phyloP scores from a whole-genome alignment of 2,888 invertebrate species.

The Calliscelio sp. region DNA sequence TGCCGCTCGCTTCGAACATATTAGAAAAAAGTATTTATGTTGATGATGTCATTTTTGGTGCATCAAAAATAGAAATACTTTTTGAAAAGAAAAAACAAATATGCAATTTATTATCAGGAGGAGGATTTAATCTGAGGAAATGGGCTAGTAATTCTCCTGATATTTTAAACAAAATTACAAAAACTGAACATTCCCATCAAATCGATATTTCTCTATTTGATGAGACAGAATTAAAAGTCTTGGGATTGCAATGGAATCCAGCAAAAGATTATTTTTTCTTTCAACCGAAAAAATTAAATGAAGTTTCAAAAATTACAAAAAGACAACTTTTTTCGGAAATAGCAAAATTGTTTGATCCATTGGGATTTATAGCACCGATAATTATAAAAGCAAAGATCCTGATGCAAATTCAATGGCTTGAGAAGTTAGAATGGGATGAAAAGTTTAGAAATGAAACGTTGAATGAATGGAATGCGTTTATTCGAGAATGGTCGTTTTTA shows the following conservation, averaged over 20 bases:
- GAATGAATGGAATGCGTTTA: not conserved
- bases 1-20: too few relatives aligned
- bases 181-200: not conserved
- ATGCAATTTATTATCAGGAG: not conserved
- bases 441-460: not conserved
- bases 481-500: not conserved
- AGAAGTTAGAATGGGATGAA: constrained; percentile 13
- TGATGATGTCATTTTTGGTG: not conserved
- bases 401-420: not conserved
- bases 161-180: not conserved
- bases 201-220: not conserved
- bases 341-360: not conserved
- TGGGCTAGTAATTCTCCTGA: constrained; percentile 10
- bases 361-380: too few relatives aligned
- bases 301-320: not conserved
- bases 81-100: not conserved
- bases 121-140: constrained; percentile 1
- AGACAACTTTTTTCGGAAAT: constrained; percentile 1
- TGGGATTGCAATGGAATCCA: not conserved
- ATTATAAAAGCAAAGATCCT: constrained; percentile 3
- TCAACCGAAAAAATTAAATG: not conserved
- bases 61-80: not conserved
- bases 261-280: not conserved
- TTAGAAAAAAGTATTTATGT: not conserved
- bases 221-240: not conserved